phyloP scores from a whole-genome alignment of 1,140 invertebrate species.

The Halesus radiatus region DNA sequence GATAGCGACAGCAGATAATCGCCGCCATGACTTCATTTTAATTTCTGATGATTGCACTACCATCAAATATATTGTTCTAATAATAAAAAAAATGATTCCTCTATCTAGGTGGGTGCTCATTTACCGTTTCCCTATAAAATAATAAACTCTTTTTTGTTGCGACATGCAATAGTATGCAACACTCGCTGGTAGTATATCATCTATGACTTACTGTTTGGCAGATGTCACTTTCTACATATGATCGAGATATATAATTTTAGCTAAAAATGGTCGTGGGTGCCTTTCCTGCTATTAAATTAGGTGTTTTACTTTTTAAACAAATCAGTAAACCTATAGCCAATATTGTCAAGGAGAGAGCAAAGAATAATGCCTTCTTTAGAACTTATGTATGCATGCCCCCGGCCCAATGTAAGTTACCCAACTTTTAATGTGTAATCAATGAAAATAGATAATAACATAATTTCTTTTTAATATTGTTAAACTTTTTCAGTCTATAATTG shows the following conservation, averaged over 20 bases:
- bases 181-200: no score
- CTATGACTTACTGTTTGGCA: no score
- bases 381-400: conserved; percentile 96
- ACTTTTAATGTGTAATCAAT: background rate
- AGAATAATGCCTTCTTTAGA: conserved; percentile 88
- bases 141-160: no score
- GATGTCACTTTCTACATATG: conserved; percentile 31
- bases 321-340: conserved; percentile 95
- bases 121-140: no score
- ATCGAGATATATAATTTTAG: background rate
- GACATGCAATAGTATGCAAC: background rate
- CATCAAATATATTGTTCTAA: no score
- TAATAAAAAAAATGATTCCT: no score
- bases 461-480: conserved; percentile 40
- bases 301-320: conserved; percentile 89
- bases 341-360: conserved; percentile 87
- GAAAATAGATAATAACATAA: background rate
- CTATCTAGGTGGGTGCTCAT: no score
- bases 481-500: conserved; percentile 91
- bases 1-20: no score
- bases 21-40: no score
- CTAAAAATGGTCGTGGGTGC: conserved; percentile 81
- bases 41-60: no score
- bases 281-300: conserved; percentile 92
- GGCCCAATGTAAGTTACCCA: conserved; percentile 88